Evolutionary conservation across 2,113 vertebrate species (phyloP).

Genomic region (Nymphicus hollandicus): DNA sequence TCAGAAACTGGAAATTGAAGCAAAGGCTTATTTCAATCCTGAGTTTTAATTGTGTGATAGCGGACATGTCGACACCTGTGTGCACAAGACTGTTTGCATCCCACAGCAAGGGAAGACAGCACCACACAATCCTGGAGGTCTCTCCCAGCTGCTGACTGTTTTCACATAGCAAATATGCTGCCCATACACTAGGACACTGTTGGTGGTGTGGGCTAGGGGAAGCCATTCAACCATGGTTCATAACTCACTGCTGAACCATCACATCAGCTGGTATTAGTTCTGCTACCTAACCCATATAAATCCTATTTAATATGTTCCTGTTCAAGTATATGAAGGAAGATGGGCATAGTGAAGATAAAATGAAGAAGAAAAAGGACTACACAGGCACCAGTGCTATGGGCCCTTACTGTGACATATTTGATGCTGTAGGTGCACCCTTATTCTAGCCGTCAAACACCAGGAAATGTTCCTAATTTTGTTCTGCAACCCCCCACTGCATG

Average conservation of each 20-base stretch:
- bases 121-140: background rate
- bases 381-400: background rate
- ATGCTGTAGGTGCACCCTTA: background rate
- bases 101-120: background rate
- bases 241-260: background rate
- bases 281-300: background rate
- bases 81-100: background rate
- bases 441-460: fast-evolving
- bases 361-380: background rate
- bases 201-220: background rate
- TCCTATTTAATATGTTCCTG: background rate
- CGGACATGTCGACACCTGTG: background rate
- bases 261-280: background rate
- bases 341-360: background rate
- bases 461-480: background rate
- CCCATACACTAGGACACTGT: background rate
- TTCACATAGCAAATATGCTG: background rate
- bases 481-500: background rate
- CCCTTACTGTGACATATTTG: background rate
- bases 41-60: background rate
- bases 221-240: background rate
- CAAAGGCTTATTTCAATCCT: background rate
- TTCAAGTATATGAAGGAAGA: background rate
- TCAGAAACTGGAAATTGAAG: background rate
- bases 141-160: background rate